Conservation (phyloP, 2,797 vertebrate genomes). For the Cynodonichthys magdalenae region DNA sequence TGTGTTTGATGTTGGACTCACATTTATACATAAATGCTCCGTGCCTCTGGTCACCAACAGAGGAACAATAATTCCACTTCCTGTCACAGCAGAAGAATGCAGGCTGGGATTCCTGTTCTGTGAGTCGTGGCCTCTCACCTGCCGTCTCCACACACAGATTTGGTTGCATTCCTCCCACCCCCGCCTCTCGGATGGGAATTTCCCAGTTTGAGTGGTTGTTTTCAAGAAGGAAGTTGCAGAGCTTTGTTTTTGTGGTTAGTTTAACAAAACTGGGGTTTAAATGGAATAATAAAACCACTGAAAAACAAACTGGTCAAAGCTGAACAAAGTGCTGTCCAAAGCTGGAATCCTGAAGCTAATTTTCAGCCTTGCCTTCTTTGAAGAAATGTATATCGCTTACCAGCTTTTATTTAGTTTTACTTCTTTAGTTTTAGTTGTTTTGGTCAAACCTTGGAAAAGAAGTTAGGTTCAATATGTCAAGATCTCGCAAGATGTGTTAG, state of each 20-base stretch:
- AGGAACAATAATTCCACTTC: conserved; percentile 53
- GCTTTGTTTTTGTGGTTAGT: conserved; percentile 9
- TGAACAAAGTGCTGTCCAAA: not conserved
- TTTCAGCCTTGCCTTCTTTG: too few species aligned
- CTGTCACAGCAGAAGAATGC: conserved; percentile 63
- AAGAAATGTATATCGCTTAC: too few species aligned
- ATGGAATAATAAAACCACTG: too few species aligned
- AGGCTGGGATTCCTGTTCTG: conserved; percentile 54
- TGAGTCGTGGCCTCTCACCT: conserved; percentile 70
- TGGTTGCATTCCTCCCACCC: conserved; percentile 52
- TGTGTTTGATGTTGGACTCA: conserved; percentile 20
- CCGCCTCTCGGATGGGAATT: conserved; percentile 38
- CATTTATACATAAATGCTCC: not conserved
- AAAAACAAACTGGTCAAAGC: too few species aligned
- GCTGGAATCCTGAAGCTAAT: not conserved
- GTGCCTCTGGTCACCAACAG: conserved; percentile 35
- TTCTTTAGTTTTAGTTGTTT: too few species aligned
- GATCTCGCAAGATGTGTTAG: too few species aligned
- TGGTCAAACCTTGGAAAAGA: too few species aligned
- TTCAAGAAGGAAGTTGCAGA: conserved; percentile 36
- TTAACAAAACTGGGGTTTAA: conserved; percentile 7
- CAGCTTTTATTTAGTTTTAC: too few species aligned
- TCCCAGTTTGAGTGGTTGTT: conserved; percentile 46
- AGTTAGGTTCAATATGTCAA: too few species aligned
- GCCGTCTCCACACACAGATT: conserved; percentile 56